Evolutionary conservation across 1,140 invertebrate genomes (phyloP).

Genomic region (Augochlora pura): DNA sequence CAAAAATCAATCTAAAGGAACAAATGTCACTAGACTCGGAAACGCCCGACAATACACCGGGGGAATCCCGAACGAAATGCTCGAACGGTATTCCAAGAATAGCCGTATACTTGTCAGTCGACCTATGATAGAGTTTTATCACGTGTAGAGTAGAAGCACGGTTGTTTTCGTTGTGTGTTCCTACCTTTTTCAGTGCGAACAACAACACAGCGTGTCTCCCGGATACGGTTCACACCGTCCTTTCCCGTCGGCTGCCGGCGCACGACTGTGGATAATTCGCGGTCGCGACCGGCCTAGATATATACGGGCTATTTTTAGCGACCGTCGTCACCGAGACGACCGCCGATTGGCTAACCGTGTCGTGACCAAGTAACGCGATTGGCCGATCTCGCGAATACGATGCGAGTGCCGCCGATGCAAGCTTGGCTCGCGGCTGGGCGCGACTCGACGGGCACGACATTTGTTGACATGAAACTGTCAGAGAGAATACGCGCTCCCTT

Average conservation of each 20-base stretch:
- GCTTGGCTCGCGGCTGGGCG: conserved; percentile 60
- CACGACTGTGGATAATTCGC: conserved; percentile 74
- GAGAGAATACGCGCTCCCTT: conserved; percentile 47
- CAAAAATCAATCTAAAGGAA: neutral
- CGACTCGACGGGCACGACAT: conserved; percentile 67
- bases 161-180: conserved; percentile 17
- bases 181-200: conserved; percentile 48
- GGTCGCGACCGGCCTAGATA: conserved; percentile 75
- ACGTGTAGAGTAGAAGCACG: conserved; percentile 27
- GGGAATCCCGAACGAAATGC: conserved; percentile 5
- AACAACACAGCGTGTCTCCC: conserved; percentile 26
- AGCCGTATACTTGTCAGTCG: conserved; percentile 9
- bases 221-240: conserved; percentile 38
- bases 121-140: conserved; percentile 40
- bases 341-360: conserved; percentile 61
- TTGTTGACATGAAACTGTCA: conserved; percentile 76
- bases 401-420: conserved; percentile 43
- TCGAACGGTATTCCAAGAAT: conserved; percentile 25
- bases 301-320: conserved; percentile 74
- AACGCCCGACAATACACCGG: conserved; percentile 6
- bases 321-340: conserved; percentile 62
- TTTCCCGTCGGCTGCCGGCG: conserved; percentile 72
- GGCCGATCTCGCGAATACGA: conserved; percentile 54
- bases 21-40: neutral
- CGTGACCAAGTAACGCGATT: conserved; percentile 54